Base-by-base conservation (phyloP, 2,797 vertebrate genomes). In the Sebastes iracundus region DNA sequence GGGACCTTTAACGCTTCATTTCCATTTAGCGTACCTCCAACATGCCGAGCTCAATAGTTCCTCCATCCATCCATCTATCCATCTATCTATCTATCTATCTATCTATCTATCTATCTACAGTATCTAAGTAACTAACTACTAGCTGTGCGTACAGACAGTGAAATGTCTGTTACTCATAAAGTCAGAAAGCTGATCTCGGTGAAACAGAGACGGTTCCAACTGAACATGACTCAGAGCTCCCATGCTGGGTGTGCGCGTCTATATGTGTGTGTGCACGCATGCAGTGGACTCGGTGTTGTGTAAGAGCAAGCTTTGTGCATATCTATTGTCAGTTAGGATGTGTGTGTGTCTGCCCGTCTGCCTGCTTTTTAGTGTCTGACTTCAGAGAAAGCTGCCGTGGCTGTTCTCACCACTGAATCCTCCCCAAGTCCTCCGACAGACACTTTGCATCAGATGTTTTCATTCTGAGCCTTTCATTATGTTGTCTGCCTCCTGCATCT, bases 221-320 rank as follows among this genome's bases (percentile, higher is more conserved):
- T 55, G n/a, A 86, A 68, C 55, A 61, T 90, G 86, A 90, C 81
- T 91, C 88, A 89, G 35, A 74, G 68, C 77, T 76, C 16, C 42
- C 85, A 83, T 87, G 78, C 79, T 68, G 61, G 58, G 80, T 28
- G 64, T 49, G 65, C 16, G 42, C 1, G 62, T 64, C 33, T 64
- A 23, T 72, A 1, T 72, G 38, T 20, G 62, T 49, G 60, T 5
- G 7, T 22, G 55, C 6, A 1, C 12, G 61, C 25, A 23, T 32
- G 68, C 63, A 27, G 27, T 62, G 64, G 65, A 65, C 76, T 74
- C 61, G 6, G 2, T 69, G 65, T 85, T 86, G 90, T 86, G 72
- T 79, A 86, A 81, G 64, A 72, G 55, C 56, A 25, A 68, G 56
- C 35, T 66, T 64, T 22, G 69, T 81, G 66, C 65, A 16, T 25